A percentile compares a stretch with the other conserved stretches of the same genome.
Evolutionary conservation across 2,888 invertebrate species (phyloP).

Genomic region (Agriopis aurantiaria): DNA sequence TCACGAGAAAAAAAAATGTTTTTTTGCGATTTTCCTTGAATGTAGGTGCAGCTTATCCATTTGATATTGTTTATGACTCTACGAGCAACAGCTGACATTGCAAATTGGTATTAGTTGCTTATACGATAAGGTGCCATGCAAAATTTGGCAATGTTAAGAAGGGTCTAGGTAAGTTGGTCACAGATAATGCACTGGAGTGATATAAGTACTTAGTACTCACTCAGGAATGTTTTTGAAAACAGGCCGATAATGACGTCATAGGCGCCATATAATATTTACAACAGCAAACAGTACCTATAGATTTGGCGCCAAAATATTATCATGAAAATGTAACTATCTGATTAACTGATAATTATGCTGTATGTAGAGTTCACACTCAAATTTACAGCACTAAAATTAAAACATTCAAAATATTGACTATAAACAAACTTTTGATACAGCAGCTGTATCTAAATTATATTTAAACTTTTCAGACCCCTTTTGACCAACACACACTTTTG

Average conservation of each 20-base stretch:
- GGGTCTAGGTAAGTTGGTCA: constrained; percentile 7
- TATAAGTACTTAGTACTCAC: neutral
- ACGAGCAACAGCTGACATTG: neutral
- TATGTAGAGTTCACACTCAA: too few relatives aligned
- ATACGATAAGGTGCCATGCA: neutral
- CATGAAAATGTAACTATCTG: too few relatives aligned
- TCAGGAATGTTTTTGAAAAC: neutral
- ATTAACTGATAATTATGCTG: too few relatives aligned
- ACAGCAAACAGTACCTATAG: too few relatives aligned
- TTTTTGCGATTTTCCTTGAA: constrained; percentile 27
- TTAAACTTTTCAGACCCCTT: too few relatives aligned
- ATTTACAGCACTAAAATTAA: too few relatives aligned
- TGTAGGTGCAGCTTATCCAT: constrained; percentile 19
- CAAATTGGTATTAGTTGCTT: neutral
- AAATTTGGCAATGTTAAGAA: neutral
- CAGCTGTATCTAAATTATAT: too few relatives aligned
- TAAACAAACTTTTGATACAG: too few relatives aligned
- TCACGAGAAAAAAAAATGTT: constrained; percentile 33
- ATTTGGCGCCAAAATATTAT: too few relatives aligned
- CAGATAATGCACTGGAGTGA: neutral
- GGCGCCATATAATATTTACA: neutral
- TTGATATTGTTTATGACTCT: constrained; percentile 7
- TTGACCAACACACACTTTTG: too few relatives aligned
- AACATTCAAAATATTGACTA: too few relatives aligned
- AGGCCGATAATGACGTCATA: neutral